These are phyloP conservation scores for Nephila pilipes DNA, from an alignment of 1,140 invertebrate species.

Conservation along the genomic window DNA sequence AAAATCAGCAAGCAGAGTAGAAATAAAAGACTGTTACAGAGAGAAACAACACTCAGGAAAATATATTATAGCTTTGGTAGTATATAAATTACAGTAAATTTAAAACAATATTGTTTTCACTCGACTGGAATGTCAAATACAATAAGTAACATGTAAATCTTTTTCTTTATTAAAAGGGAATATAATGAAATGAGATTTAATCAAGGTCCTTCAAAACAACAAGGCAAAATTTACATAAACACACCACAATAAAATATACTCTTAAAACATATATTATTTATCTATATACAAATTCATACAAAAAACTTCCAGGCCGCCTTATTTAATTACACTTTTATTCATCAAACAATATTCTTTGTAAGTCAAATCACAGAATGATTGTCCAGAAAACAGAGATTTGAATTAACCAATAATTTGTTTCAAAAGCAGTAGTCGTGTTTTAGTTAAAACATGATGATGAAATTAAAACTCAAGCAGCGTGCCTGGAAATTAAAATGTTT, in stretches of 20 bases:
- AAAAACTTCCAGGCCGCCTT: constrained; percentile 47
- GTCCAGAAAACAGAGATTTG: background rate
- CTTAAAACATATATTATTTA: constrained; percentile 64
- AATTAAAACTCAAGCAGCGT: background rate
- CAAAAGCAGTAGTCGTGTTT: background rate
- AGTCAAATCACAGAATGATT: constrained; percentile 40
- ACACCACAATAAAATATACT: constrained; percentile 71
- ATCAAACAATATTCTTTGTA: background rate
- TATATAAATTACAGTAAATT: background rate
- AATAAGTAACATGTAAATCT: background rate
- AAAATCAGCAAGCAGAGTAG: background rate
- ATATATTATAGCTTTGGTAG: background rate
- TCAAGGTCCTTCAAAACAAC: constrained; percentile 27
- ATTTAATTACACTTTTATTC: background rate
- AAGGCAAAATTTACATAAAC: constrained; percentile 69
- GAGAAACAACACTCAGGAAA: background rate
- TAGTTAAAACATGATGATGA: background rate
- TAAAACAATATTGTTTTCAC: background rate
- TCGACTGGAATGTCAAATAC: constrained; percentile 36
- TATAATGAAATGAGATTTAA: background rate
- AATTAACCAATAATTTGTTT: background rate
- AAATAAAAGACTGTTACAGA: background rate
- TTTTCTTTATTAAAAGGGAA: background rate
- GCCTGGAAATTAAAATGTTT: constrained; percentile 41
- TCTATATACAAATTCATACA: constrained; percentile 71